Evolutionary conservation across 1,140 invertebrate genomes (phyloP).

Genomic region (Drosophila parabipectinata): DNA sequence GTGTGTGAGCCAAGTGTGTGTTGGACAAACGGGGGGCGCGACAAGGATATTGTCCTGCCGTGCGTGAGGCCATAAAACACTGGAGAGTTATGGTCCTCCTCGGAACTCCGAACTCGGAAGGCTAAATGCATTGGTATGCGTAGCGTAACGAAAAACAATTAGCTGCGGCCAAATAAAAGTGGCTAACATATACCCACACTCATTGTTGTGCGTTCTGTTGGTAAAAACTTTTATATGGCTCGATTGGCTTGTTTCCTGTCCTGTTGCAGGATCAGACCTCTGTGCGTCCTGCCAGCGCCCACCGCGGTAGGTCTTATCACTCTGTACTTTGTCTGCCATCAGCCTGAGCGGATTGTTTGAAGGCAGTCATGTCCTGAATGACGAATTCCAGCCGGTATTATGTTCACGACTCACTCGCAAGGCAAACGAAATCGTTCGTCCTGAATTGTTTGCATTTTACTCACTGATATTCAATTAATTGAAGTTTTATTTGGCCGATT

Average conservation of each 20-base stretch:
- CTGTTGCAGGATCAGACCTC: constrained; percentile 1
- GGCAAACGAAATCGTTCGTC: constrained; percentile 27
- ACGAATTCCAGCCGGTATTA: constrained; percentile 33
- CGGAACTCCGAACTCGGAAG: constrained; percentile 26
- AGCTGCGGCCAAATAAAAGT: constrained; percentile 78
- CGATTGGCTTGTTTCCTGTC: constrained; percentile 54
- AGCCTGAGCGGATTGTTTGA: constrained; percentile 44
- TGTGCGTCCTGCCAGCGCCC: neutral
- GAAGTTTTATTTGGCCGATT: constrained; percentile 68
- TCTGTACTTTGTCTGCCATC: constrained; percentile 61
- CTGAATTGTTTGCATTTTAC: constrained; percentile 48
- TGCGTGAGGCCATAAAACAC: constrained; percentile 77
- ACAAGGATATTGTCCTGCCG: constrained; percentile 78
- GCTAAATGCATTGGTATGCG: constrained; percentile 79
- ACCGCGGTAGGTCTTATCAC: constrained; percentile 58
- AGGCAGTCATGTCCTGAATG: constrained; percentile 56
- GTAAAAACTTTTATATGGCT: constrained; percentile 68
- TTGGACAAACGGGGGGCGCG: constrained; percentile 23
- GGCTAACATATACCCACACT: constrained; percentile 11
- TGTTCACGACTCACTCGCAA: constrained; percentile 32
- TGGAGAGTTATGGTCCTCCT: constrained; percentile 73
- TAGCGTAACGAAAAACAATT: constrained; percentile 81
- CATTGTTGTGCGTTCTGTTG: constrained; percentile 14
- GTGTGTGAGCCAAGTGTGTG: constrained; percentile 28
- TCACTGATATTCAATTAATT: constrained; percentile 73